Evolutionary conservation across 2,797 vertebrate species (phyloP).

Genomic region (Sebastes matsubarae): DNA sequence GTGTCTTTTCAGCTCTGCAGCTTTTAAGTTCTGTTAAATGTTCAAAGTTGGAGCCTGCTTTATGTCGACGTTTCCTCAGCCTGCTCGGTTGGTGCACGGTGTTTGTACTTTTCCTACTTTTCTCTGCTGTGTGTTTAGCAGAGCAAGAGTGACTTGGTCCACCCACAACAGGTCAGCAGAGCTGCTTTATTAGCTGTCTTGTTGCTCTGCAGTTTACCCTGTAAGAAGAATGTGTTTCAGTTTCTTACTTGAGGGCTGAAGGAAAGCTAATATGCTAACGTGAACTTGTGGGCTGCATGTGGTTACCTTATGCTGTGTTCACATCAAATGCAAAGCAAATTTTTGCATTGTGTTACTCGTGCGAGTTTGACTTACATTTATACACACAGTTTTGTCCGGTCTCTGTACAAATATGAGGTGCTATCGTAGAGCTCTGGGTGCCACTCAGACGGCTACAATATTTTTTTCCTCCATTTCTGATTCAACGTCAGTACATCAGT

Average conservation of each 20-base stretch:
- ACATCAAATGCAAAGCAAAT: neutral
- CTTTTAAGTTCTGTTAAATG: constrained; percentile 1
- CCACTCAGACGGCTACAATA: no score
- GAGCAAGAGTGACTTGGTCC: no score
- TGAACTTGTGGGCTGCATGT: neutral
- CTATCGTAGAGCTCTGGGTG: no score
- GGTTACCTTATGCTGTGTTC: neutral
- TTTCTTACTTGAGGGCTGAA: neutral
- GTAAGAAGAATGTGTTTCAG: neutral
- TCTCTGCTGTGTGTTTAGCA: neutral
- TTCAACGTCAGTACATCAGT: no score
- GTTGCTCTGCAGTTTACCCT: neutral
- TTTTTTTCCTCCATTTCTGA: no score
- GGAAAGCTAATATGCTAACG: neutral
- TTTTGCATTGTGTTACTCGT: neutral
- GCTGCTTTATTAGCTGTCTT: neutral
- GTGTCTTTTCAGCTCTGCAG: neutral
- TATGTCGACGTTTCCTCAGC: neutral
- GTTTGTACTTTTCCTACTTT: neutral
- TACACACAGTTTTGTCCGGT: no score
- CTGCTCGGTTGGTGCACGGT: neutral
- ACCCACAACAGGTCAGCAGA: neutral
- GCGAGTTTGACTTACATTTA: neutral
- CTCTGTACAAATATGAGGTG: no score
- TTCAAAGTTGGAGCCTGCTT: neutral